A percentile compares a stretch with the other conserved stretches of the same genome.
Conservation (phyloP, 2,797 vertebrate species). For the Danio albolineatus region DNA sequence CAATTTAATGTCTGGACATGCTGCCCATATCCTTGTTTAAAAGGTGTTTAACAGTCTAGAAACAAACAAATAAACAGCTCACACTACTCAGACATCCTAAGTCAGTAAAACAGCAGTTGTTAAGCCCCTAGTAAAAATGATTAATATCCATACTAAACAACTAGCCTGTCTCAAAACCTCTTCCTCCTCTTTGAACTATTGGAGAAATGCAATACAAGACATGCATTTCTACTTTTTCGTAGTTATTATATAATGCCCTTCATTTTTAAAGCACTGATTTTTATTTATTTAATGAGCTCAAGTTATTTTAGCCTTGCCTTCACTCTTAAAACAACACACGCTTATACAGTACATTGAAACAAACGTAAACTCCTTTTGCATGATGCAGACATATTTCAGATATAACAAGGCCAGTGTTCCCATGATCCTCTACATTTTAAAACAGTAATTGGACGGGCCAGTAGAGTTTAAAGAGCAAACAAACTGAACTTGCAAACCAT, state of each 20-base stretch:
- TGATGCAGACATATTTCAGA: conserved; percentile 30
- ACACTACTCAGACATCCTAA: neutral
- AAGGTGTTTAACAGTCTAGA: neutral
- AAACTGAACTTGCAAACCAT: conserved; percentile 42
- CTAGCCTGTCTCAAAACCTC: neutral
- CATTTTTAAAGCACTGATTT: neutral
- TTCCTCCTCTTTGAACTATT: too few relatives aligned
- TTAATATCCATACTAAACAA: neutral
- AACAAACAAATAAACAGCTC: neutral
- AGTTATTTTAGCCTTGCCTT: neutral
- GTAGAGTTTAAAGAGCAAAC: conserved; percentile 62
- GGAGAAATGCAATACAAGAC: too few relatives aligned
- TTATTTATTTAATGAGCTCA: neutral
- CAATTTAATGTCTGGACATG: neutral
- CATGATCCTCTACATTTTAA: conserved; percentile 20
- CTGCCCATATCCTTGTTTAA: neutral
- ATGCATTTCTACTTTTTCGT: too few relatives aligned
- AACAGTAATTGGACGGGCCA: conserved; percentile 59
- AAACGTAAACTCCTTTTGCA: neutral
- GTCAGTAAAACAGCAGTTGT: conserved; percentile 1
- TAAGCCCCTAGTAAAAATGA: neutral
- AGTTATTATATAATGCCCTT: neutral
- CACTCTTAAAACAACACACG: neutral
- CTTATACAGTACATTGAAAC: neutral
- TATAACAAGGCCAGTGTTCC: conserved; percentile 42